phyloP scores from a whole-genome alignment of 2,797 vertebrate species.

The Morelia viridis region DNA sequence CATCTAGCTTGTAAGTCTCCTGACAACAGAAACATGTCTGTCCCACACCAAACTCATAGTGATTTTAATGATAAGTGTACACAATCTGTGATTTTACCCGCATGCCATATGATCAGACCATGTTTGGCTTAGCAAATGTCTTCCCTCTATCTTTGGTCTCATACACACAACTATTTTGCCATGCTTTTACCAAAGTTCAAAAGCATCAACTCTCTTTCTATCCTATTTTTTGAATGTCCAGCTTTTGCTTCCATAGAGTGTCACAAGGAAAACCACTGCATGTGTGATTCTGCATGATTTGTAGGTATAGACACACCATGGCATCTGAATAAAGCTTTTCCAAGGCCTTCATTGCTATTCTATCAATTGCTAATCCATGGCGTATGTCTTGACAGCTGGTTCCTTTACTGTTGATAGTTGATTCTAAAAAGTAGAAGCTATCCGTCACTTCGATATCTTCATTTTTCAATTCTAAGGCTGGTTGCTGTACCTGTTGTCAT shows the following conservation, averaged over 20 bases:
- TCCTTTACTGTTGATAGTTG: background rate
- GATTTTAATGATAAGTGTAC: background rate
- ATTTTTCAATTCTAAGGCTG: background rate
- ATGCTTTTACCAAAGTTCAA: background rate
- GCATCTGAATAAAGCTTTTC: background rate
- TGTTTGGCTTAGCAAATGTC: background rate
- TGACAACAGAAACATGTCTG: background rate
- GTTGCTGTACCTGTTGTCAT: background rate
- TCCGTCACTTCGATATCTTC: background rate
- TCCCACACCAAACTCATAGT: background rate
- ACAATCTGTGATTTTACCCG: background rate
- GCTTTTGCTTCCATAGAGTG: background rate
- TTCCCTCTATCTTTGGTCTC: background rate
- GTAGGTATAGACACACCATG: background rate
- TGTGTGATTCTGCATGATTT: background rate
- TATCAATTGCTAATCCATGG: background rate
- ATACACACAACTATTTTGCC: background rate
- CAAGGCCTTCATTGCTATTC: background rate
- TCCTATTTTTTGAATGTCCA: background rate
- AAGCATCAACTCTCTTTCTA: background rate
- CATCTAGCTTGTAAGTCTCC: background rate
- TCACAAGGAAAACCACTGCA: background rate
- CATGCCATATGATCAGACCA: background rate
- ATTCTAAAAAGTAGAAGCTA: background rate
- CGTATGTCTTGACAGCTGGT: background rate